phyloP scores from a whole-genome alignment of 2,888 invertebrate genomes.

The Crepidodera aurea region DNA sequence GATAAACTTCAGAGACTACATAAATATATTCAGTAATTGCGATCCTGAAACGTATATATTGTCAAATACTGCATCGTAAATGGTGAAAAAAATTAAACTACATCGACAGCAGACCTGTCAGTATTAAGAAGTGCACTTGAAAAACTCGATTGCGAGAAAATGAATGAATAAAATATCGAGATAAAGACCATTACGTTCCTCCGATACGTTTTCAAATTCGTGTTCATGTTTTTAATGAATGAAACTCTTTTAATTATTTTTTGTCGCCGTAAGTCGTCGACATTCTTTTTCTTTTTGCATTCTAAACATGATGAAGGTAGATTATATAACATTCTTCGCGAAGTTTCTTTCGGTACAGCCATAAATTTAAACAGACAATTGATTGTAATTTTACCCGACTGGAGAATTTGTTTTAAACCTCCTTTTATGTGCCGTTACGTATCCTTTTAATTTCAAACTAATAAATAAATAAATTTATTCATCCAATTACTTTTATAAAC shows the following conservation, averaged over 20 bases:
- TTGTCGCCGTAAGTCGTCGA: slow-evolving; percentile 33
- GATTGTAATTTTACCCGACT: slow-evolving; percentile 46
- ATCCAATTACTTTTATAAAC: too few species aligned
- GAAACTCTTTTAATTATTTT: slow-evolving; percentile 38
- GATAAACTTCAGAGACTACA: slow-evolving; percentile 14
- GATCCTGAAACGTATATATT: slow-evolving; percentile 18
- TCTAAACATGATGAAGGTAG: slow-evolving; percentile 41
- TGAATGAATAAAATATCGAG: slow-evolving; percentile 32
- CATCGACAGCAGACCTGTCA: slow-evolving; percentile 28
- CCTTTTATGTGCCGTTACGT: slow-evolving; percentile 43
- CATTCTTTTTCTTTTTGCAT: slow-evolving; percentile 37
- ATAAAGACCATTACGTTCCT: slow-evolving; percentile 30
- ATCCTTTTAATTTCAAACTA: slow-evolving; percentile 44
- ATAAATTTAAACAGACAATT: slow-evolving; percentile 46
- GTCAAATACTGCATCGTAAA: slow-evolving; percentile 27
- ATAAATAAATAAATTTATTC: too few species aligned
- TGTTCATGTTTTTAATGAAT: slow-evolving; percentile 38
- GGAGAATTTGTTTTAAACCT: slow-evolving; percentile 46
- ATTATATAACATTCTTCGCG: slow-evolving; percentile 45
- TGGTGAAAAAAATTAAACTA: slow-evolving; percentile 20
- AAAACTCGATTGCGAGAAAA: slow-evolving; percentile 31
- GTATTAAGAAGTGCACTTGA: slow-evolving; percentile 31
- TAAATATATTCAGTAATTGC: slow-evolving; percentile 19
- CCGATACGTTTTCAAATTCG: slow-evolving; percentile 30
- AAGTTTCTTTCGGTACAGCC: slow-evolving; percentile 39